Base-by-base conservation (phyloP, 2,113 vertebrate genomes). In the Fregetta grallaria region DNA sequence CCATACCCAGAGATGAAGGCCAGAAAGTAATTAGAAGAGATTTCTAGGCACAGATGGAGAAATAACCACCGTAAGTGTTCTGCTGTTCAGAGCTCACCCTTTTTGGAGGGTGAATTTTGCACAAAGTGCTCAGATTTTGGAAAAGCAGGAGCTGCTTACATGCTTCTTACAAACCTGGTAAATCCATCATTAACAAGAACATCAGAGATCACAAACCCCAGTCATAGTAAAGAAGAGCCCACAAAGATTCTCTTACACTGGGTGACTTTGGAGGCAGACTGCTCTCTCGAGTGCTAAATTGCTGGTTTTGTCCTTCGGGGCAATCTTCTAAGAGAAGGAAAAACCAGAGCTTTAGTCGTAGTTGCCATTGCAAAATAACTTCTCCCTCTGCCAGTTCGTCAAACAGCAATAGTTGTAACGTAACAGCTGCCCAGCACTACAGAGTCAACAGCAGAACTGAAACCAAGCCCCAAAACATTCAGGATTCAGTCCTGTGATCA, bases 211-310 rank as follows among this genome's bases (percentile, higher is more conserved):
- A 47, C 52, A 67, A 81, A 42, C 18, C 55, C 26, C 55, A 29
- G 20, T 3, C 4, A 1, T 1, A 18, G 17, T 17, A 75, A 62
- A 59, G n/a, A 88, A 74, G 29, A 84, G 42, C 26, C 19, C 86
- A 62, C 42, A 55, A 30, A 61, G 47, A 55, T 76, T 89, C 71
- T 80, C 97, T 98, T 97, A 98, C 98, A 3, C 40, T 83, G 36
- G 92, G 40, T 22, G 65, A 91, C 83, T 92, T 72, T 4, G 92
- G 88, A 53, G 87, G 90, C 32, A n/a, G 90, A 12, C 67, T 81
- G 86, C 75, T 95, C 59, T 91, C 93, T 75, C 3, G 50, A 21
- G 59, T 16, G 47, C 10, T n/a, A 4, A 83, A 79, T 7, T 92
- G 67, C 45, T 86, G 80, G 26, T 15, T 52, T 74, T 84, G 89